Evolutionary conservation across 2,888 invertebrate genomes (phyloP), one percentile per base, ranked within the genome.

Genomic region (Apamea epomidion): DNA sequence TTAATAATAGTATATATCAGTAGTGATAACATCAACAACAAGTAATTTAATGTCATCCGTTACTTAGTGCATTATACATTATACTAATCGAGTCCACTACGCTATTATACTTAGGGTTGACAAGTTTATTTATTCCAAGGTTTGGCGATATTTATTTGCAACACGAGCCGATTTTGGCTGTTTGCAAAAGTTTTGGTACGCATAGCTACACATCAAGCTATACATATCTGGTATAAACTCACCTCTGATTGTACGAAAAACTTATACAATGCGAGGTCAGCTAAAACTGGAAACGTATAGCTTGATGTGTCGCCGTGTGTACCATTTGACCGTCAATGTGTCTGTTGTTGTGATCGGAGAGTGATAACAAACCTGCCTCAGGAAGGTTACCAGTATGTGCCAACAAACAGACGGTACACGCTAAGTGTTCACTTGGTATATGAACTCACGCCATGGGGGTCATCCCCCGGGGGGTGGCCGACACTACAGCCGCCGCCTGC

Each of bases 71-170:
- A 42, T 12, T 32, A 18, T 1, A 48, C 12, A 48, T 69, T 32
- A 67, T 10, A 16, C 21, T 25, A 45, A 21, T 32, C 12, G 25
- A 18, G 25, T n/a, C 7, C 6, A 21, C 73, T n/a, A 6, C 37
- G 29, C n/a, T 74, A 51, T 37, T 74, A 37, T 16, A 29, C 14
- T 37, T 75, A 74, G 37, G 74, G 74, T 42, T 73, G 51, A 51
- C 51, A 37, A 74, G 1, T 64, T n/a, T 54, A 8, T 32, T 71
- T 25, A 37, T 37, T 54, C 32, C 14, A 5, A 29, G 18, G 45
- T 69, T 69, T 45, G 29, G 12, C 45, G 29, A 12, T 29, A 42
- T 42, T 37, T 37, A 32, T 71, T 32, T 7, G 10, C 32, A 32
- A 51, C 21, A 51, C 16, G 32, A 51, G 8, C 4, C 2, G 32